These are phyloP conservation scores for Cheilosia vulpina DNA, from an alignment of 2,888 invertebrate species.

Conservation along the genomic window DNA sequence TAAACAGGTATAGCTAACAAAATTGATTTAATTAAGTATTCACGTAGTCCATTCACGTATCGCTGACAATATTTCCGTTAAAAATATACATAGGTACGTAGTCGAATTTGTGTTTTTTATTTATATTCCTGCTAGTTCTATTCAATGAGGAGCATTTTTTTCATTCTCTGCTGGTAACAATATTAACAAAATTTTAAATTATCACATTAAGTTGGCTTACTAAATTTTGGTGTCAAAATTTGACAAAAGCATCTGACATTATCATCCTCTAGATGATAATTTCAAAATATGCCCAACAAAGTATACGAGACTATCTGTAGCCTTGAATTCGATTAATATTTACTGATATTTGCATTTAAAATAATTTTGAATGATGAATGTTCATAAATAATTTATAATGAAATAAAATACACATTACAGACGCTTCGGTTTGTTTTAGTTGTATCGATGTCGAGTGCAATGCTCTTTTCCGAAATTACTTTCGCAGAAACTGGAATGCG, in stretches of 20 bases:
- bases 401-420: slow-evolving; percentile 26
- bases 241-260: slow-evolving; percentile 23
- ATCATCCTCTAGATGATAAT: slow-evolving; percentile 27
- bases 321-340: slow-evolving; percentile 45
- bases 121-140: slow-evolving; percentile 16
- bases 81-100: slow-evolving; percentile 23
- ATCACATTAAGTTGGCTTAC: slow-evolving; percentile 15
- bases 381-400: slow-evolving; percentile 68
- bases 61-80: slow-evolving; percentile 73
- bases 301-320: slow-evolving; percentile 7
- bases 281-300: slow-evolving; percentile 38
- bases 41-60: slow-evolving; percentile 69
- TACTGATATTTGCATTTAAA: slow-evolving; percentile 41
- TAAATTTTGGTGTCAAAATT: not conserved
- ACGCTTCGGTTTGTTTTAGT: slow-evolving; percentile 4
- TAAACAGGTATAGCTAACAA: slow-evolving; percentile 44
- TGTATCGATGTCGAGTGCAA: slow-evolving; percentile 55
- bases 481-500: slow-evolving; percentile 36
- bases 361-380: slow-evolving; percentile 52
- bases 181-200: slow-evolving; percentile 20
- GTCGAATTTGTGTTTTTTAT: not conserved
- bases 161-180: not conserved
- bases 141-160: slow-evolving; percentile 39
- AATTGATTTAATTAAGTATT: slow-evolving; percentile 66
- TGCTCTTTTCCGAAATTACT: slow-evolving; percentile 65